Evolutionary conservation across 2,797 vertebrate genomes (phyloP).

Genomic region (Cephalopachus bancanus): DNA sequence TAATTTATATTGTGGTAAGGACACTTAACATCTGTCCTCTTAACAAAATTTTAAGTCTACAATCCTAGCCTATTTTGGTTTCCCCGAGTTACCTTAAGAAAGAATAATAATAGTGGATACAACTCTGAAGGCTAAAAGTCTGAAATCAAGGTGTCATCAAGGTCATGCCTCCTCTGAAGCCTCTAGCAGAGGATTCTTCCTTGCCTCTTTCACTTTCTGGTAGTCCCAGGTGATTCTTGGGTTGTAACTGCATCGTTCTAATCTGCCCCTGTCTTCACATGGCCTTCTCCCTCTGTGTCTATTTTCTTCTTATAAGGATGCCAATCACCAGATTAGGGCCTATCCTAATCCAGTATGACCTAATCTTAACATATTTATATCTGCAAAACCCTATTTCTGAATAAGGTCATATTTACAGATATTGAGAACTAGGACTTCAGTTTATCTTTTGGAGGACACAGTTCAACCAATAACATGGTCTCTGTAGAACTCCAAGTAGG

Average conservation of each 20-base stretch:
- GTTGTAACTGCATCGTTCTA: neutral
- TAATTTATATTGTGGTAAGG: neutral
- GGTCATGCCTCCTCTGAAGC: too few species aligned
- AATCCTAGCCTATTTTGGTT: neutral
- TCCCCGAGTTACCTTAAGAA: too few species aligned
- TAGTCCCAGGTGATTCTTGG: neutral
- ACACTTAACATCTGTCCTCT: neutral
- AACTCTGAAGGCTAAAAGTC: neutral
- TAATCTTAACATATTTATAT: neutral
- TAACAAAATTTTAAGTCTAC: neutral
- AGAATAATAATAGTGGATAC: neutral
- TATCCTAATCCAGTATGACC: neutral
- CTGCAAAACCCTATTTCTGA: neutral
- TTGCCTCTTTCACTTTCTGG: neutral
- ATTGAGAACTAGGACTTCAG: neutral
- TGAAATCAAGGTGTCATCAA: too few species aligned
- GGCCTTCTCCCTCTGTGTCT: neutral
- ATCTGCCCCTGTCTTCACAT: too few species aligned
- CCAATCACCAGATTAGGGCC: neutral
- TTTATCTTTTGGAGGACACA: neutral
- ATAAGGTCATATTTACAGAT: neutral
- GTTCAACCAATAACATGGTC: neutral
- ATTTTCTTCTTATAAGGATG: neutral
- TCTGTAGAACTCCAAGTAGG: neutral
- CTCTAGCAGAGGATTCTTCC: accelerated